Percentiles rank a stretch among this genome's conserved stretches.
phyloP scores from a whole-genome alignment of 2,113 vertebrate species.

The Zosterops hypoxanthus region DNA sequence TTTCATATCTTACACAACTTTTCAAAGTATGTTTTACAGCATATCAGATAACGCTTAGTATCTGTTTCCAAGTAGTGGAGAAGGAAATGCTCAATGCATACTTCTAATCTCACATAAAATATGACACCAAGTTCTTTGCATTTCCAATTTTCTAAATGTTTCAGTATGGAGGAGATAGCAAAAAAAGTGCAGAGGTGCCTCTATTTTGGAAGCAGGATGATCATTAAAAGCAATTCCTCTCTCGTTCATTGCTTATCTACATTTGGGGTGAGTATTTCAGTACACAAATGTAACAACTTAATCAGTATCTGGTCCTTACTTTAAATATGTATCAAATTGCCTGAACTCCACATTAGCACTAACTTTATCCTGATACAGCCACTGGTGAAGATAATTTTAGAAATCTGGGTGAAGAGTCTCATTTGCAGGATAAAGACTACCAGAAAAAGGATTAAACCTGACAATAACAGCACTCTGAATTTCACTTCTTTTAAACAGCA shows the following conservation, averaged over 20 bases:
- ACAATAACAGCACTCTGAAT: not conserved
- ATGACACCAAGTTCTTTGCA: not conserved
- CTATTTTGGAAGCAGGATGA: not conserved
- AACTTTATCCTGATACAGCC: not conserved
- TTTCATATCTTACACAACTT: not conserved
- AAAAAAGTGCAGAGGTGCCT: not conserved
- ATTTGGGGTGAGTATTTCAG: not conserved
- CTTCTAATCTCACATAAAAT: not conserved
- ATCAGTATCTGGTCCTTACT: not conserved
- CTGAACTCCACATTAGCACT: not conserved
- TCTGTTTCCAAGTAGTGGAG: not conserved
- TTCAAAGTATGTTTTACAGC: not conserved
- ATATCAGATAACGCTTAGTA: not conserved
- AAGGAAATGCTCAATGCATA: not conserved
- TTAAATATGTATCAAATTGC: not conserved
- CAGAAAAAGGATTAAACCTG: not conserved
- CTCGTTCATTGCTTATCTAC: not conserved
- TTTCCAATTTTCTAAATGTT: not conserved
- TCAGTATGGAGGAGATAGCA: not conserved
- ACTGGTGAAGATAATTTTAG: not conserved
- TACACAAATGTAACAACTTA: not conserved
- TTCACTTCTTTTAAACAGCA: not conserved
- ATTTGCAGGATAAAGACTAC: not conserved
- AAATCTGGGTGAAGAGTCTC: not conserved
- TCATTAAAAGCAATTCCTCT: not conserved